Conservation (phyloP, 1,140 invertebrate genomes). For the Calliopsis andreniformis region DNA sequence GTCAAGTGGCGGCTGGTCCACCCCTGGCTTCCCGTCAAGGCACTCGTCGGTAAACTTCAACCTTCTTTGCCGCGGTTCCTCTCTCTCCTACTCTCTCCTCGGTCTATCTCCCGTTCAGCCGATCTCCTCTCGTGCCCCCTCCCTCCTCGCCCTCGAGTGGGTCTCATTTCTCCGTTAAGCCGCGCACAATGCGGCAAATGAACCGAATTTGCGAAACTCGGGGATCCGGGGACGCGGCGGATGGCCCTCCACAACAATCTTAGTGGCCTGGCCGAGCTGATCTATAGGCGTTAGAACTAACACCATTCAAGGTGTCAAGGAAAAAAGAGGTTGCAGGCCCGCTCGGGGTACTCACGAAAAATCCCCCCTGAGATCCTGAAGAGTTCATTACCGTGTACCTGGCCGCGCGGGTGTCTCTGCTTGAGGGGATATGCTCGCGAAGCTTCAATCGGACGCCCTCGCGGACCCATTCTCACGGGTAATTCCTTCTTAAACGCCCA, state of each 20-base stretch:
- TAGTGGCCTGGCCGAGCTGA: constrained; percentile 68
- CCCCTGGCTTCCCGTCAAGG: constrained; percentile 16
- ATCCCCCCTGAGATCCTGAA: constrained; percentile 56
- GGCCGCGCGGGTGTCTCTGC: constrained; percentile 45
- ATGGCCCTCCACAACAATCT: constrained; percentile 55
- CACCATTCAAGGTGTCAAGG: constrained; percentile 80
- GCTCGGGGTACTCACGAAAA: constrained; percentile 67
- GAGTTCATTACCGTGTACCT: constrained; percentile 75
- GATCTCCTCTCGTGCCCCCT: constrained; percentile 24
- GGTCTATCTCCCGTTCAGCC: constrained; percentile 49
- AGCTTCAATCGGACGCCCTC: constrained; percentile 42
- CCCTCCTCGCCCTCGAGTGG: constrained; percentile 62
- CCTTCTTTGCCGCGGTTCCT: constrained; percentile 77
- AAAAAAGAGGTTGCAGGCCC: constrained; percentile 72
- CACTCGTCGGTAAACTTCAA: constrained; percentile 79
- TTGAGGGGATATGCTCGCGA: constrained; percentile 29
- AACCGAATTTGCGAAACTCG: constrained; percentile 82
- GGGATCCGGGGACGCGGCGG: constrained; percentile 58
- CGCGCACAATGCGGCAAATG: constrained; percentile 80
- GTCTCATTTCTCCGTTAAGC: constrained; percentile 77
- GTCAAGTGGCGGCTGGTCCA: constrained; percentile 36
- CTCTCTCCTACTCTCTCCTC: no score
- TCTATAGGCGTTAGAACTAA: constrained; percentile 80
- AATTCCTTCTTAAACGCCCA: constrained; percentile 36
- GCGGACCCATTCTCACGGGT: constrained; percentile 43